Base-by-base conservation (phyloP, 2,888 invertebrate species). In the Drosophila cognata region DNA sequence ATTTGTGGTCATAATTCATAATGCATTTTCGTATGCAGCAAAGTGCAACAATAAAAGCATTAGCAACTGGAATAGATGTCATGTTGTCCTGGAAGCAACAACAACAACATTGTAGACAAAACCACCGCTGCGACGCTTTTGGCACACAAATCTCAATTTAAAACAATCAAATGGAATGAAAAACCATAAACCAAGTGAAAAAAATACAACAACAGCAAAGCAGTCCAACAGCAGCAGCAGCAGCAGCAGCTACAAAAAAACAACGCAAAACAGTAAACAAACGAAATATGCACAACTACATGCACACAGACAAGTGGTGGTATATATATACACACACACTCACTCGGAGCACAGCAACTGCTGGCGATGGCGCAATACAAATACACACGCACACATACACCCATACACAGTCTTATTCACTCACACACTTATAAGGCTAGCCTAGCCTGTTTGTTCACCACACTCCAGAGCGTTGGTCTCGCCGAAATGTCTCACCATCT, bases 111-210 rank as follows among this genome's bases (percentile, higher is more conserved):
- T 59, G 67, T 58, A 28, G 48, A 52, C 46, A 66, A 57, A 57
- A 60, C 55, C 77, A 69, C 53, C 60, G 57, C 62, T 69, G 69
- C 77, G 70, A 60, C 71, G 75, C 81, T 79, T 84, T 81, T 84
- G 79, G 81, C 81, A 83, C 74, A 85, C 88, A 85, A 88, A 85
- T 88, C 83, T 85, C 74, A 84, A 85, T 85, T 85, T 85, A 87
- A 84, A 85, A 85, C 85, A 88, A 85, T 87, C 81, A 85, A 85
- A 88, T 82, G 81, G 80, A 82, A 81, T 82, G 79, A 71, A 85
- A 82, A 81, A 69, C 74, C 68, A 73, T 68, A 77, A 82, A 79
- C 57, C 64, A 57, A 60, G 35, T 50, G 55, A 36, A 67, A 77
- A 69, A 58, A 16, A 53, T 53, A 43, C 43, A 66, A 31, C 55